Percentiles rank a stretch among this genome's conserved stretches.
These are phyloP conservation scores for Corythaeola cristata DNA, from an alignment of 2,113 vertebrate genomes.

Conservation along the genomic window DNA sequence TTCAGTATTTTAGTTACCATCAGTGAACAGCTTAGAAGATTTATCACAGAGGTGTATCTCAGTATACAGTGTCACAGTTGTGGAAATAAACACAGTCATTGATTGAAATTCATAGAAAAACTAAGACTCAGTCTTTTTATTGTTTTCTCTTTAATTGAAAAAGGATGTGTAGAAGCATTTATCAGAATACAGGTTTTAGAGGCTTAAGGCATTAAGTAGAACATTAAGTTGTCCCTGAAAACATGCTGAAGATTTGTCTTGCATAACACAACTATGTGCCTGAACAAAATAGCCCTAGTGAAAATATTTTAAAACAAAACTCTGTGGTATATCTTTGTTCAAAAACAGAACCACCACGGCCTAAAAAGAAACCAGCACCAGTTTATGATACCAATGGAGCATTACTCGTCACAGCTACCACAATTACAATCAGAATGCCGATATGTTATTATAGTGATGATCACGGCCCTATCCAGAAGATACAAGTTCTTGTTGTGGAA, in stretches of 20 bases:
- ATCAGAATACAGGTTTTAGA: neutral
- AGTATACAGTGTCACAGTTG: neutral
- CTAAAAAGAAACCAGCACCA: conserved; percentile 82
- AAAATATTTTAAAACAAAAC: neutral
- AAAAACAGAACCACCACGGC: conserved; percentile 85
- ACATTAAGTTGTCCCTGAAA: neutral
- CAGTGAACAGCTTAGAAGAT: neutral
- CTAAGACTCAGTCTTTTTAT: neutral
- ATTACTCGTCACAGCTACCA: conserved; percentile 86
- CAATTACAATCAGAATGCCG: conserved; percentile 91
- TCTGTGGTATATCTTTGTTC: conserved; percentile 41
- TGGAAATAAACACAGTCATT: neutral
- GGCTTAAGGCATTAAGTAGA: neutral
- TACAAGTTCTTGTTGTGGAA: conserved; percentile 94
- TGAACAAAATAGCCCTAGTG: neutral
- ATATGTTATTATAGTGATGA: conserved; percentile 93
- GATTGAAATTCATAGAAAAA: neutral
- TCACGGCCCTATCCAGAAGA: conserved; percentile 90
- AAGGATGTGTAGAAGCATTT: neutral
- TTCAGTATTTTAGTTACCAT: neutral
- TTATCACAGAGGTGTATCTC: neutral
- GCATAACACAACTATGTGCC: neutral
- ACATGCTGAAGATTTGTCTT: neutral
- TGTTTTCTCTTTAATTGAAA: neutral
- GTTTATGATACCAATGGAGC: conserved; percentile 82